Percentiles rank a stretch among this genome's conserved stretches.
Evolutionary conservation across 2,797 vertebrate species (phyloP).

Genomic region (Chiroxiphia lanceolata): DNA sequence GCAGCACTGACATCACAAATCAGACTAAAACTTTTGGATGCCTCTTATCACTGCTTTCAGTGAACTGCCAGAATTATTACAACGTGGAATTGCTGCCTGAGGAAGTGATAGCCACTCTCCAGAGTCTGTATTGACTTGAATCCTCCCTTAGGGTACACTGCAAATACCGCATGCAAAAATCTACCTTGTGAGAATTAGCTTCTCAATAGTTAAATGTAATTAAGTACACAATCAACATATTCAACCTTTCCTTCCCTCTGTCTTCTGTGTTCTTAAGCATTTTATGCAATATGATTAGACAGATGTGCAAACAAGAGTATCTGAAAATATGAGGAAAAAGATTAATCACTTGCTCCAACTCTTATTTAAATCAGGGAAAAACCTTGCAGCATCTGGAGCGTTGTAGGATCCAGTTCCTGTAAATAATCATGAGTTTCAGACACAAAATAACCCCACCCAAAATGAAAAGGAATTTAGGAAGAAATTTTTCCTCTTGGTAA

Average conservation of each 20-base stretch:
- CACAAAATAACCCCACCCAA: background rate
- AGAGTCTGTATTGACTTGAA: background rate
- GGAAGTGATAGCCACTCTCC: background rate
- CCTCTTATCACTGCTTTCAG: background rate
- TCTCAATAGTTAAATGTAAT: background rate
- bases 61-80: background rate
- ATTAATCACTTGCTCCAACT: background rate
- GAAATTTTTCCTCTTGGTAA: background rate
- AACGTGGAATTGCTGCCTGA: background rate
- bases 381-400: background rate
- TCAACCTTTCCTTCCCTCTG: background rate
- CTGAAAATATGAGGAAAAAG: background rate
- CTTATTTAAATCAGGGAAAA: background rate
- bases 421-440: background rate
- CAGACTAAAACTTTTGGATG: background rate
- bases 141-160: background rate
- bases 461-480: background rate
- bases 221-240: background rate
- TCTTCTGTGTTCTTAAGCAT: slow-evolving; percentile 32
- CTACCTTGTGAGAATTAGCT: background rate
- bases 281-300: slow-evolving; percentile 18
- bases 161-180: background rate
- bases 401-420: background rate
- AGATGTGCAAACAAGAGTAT: slow-evolving; percentile 46
- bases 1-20: background rate